These are phyloP conservation scores for Daubentonia madagascariensis DNA, from an alignment of 2,113 vertebrate genomes.

Conservation along the genomic window DNA sequence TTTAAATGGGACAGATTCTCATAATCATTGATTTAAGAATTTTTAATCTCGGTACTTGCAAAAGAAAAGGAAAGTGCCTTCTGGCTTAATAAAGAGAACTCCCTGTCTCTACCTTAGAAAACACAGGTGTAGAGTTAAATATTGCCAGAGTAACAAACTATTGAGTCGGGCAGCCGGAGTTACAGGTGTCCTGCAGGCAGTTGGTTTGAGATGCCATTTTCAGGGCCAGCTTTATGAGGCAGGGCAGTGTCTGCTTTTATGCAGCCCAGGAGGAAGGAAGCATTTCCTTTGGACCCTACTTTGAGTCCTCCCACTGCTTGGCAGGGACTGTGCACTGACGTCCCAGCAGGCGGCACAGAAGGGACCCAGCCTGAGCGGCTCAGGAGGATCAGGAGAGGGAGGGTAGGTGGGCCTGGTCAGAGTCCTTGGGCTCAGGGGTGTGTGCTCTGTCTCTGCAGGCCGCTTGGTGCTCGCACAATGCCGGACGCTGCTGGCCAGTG, in stretches of 20 bases:
- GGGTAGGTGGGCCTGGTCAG: accelerated
- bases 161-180: background rate
- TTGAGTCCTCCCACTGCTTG: accelerated
- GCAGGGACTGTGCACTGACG: background rate
- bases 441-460: conserved; percentile 81
- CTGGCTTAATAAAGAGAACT: background rate
- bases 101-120: no score
- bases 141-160: accelerated
- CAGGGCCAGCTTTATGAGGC: background rate
- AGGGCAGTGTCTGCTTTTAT: background rate
- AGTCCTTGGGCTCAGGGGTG: accelerated
- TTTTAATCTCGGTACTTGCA: background rate
- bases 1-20: background rate
- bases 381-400: background rate
- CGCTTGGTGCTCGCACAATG: conserved; percentile 88
- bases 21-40: background rate
- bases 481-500: conserved; percentile 89
- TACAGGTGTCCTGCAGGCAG: accelerated
- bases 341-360: accelerated
- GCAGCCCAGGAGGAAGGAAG: background rate
- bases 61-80: background rate
- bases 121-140: accelerated
- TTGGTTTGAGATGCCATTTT: accelerated
- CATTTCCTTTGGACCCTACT: accelerated
- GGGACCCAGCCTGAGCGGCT: accelerated